Base-by-base conservation (phyloP, 2,797 vertebrate species). In the Eurystomus glaucurus region DNA sequence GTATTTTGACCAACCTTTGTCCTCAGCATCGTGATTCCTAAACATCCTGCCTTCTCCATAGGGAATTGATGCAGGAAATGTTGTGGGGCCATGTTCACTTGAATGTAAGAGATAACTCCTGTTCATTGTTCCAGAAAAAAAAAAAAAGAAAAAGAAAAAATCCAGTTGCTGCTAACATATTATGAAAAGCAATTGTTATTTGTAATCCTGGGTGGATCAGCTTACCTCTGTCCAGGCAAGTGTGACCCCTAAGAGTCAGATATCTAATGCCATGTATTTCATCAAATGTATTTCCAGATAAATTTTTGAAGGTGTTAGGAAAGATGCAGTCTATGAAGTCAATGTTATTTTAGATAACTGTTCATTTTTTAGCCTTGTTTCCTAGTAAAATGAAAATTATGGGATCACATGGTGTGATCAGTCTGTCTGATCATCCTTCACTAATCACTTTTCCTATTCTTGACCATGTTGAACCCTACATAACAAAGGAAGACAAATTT, bases 11-110 rank as follows among this genome's bases (percentile, higher is more conserved):
- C 70, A 96, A 92, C 74, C 68, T 95, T 95, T 97, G 68, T 93
- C 88, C 95, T 94, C 77, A 87, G 33, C 75, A 86, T 88, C 71
- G 66, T 0, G 6, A 87, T 92, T 96, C 94, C 90, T 96, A 95
- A 97, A 93, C 93, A 96, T 97, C 96, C 94, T 96, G 94, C 76
- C 78, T 93, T 92, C 58, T 94, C 95, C 79, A 45, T 83, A 88
- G 96, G 89, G 96, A 93, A 58, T 46, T 65, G 61, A 92, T 94
- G 79, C 92, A 97, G 97, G 97, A 97, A 97, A 92, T 88, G 89
- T 93, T 94, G 90, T 94, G 93, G 68, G 93, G 65, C 93, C 81
- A 26, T 45, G 39, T 65, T 93, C 86, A 23, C 46, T 95, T 91
- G 77, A 94, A 90, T 65, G 68, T 69, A 87, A 93, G 65, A 94